Percentiles rank a stretch among this genome's conserved stretches.
phyloP scores from a whole-genome alignment of 2,797 vertebrate genomes.

The Lutjanus argentimaculatus region DNA sequence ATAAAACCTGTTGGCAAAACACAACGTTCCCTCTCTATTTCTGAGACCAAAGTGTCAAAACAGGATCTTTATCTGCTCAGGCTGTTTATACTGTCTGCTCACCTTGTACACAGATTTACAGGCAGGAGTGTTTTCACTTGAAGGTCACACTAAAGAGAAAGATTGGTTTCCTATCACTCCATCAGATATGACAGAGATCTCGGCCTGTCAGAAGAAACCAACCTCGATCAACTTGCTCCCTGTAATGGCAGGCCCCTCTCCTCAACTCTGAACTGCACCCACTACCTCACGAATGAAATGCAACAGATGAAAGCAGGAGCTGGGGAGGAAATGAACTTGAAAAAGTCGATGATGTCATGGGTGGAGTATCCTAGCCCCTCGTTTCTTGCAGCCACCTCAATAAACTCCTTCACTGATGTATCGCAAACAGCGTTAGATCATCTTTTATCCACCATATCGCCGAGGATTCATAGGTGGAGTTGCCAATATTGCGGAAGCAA shows the following conservation, averaged over 20 bases:
- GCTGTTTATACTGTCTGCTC: not conserved
- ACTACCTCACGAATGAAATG: conserved; percentile 45
- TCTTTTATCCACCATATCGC: conserved; percentile 26
- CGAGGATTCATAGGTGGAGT: conserved; percentile 26
- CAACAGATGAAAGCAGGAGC: conserved; percentile 79
- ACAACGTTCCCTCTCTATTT: not conserved
- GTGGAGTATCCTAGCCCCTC: conserved; percentile 69
- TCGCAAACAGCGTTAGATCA: conserved; percentile 14
- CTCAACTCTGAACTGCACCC: conserved; percentile 30
- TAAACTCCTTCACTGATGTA: conserved; percentile 50
- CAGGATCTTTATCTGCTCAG: conserved; percentile 13
- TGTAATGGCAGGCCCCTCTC: conserved; percentile 21
- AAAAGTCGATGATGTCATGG: conserved; percentile 85
- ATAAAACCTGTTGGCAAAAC: conserved; percentile 24
- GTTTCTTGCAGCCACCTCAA: conserved; percentile 43
- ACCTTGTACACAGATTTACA: conserved; percentile 8
- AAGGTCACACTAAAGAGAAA: conserved; percentile 46
- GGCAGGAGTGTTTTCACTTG: not conserved
- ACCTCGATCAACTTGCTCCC: conserved; percentile 9
- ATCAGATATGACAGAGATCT: conserved; percentile 5
- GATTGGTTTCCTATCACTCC: not conserved
- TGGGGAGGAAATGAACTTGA: conserved; percentile 72
- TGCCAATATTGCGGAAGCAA: conserved; percentile 33
- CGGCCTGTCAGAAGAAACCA: conserved; percentile 17
- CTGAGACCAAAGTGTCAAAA: conserved; percentile 7